Conservation (phyloP, 2,113 vertebrate genomes). For the Myiagra hebetior region DNA sequence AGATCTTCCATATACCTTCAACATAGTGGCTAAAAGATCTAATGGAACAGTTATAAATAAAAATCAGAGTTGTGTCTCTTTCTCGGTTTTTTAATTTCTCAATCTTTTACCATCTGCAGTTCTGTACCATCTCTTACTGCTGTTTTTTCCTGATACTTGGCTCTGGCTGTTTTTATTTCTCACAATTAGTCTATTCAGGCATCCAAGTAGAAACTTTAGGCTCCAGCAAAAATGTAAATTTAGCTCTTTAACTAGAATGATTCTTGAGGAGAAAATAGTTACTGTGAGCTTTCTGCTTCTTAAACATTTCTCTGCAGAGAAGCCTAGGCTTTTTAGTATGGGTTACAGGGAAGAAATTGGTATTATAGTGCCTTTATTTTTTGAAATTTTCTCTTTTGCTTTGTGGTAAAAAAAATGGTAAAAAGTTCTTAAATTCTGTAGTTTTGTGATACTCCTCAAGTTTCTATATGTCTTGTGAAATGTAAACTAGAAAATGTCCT, state of each 20-base stretch:
- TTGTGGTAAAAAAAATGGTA: neutral
- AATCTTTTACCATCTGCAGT: neutral
- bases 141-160: neutral
- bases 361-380: neutral
- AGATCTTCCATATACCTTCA: neutral
- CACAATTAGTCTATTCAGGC: neutral
- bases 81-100: neutral
- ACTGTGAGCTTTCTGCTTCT: neutral
- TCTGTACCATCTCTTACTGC: neutral
- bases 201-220: neutral
- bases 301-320: neutral
- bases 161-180: neutral
- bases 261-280: neutral
- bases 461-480: neutral
- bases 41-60: neutral
- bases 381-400: neutral
- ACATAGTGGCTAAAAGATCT: neutral
- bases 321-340: neutral
- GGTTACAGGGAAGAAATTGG: neutral
- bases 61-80: neutral
- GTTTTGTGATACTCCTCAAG: neutral
- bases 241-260: neutral
- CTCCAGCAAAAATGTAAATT: neutral
- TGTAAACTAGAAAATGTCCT: neutral
- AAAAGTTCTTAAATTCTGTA: neutral